These are phyloP conservation scores for Bambusicola thoracicus DNA, from an alignment of 2,113 vertebrate genomes.

Conservation along the genomic window DNA sequence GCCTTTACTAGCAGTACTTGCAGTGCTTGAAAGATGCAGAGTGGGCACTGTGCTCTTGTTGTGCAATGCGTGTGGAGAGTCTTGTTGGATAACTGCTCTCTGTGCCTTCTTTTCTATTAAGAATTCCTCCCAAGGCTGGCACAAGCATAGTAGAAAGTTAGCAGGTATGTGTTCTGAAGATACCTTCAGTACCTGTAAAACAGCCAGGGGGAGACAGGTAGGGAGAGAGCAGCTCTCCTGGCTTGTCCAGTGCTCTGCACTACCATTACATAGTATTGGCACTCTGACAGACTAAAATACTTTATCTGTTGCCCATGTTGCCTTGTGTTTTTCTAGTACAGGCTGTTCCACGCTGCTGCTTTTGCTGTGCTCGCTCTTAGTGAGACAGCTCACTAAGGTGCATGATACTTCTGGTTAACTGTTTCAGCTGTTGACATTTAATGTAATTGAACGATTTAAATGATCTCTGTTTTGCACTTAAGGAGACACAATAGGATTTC, in stretches of 20 bases:
- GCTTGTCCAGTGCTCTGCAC: not conserved
- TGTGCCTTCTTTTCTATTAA: not conserved
- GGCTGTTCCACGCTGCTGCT: not conserved
- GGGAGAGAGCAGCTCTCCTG: not conserved
- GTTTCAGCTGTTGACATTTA: not conserved
- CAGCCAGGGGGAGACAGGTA: not conserved
- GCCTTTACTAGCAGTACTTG: not conserved
- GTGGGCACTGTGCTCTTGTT: not conserved
- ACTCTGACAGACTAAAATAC: not conserved
- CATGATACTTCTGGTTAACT: not conserved
- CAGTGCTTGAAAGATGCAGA: not conserved
- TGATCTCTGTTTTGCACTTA: slow-evolving; percentile 57
- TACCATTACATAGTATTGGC: not conserved
- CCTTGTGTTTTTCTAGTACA: not conserved
- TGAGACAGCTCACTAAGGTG: not conserved
- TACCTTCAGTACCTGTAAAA: not conserved
- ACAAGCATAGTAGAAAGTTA: not conserved
- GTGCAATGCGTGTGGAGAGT: not conserved
- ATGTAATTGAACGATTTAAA: slow-evolving; percentile 6
- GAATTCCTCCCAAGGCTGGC: not conserved
- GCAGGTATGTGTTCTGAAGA: not conserved
- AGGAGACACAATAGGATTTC: slow-evolving; percentile 97
- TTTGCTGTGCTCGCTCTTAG: not conserved
- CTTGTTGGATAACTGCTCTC: not conserved
- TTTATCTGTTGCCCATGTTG: not conserved